These are phyloP conservation scores for Stramonita haemastoma DNA, from an alignment of 2,888 invertebrate genomes.

Conservation along the genomic window DNA sequence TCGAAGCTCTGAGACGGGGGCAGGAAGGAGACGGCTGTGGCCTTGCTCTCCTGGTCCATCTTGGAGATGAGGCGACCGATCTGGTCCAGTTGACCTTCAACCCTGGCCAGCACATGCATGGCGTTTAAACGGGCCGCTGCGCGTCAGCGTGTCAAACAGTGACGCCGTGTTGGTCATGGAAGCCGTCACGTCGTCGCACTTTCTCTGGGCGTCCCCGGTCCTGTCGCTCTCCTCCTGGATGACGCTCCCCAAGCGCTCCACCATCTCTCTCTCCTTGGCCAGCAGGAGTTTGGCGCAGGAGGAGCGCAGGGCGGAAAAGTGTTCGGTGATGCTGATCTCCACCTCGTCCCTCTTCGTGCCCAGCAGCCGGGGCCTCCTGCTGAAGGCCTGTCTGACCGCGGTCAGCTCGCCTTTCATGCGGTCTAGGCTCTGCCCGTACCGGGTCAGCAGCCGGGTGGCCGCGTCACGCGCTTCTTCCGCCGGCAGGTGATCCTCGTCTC, in stretches of 20 bases:
- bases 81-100: conserved; percentile 11
- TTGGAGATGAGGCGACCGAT: not conserved
- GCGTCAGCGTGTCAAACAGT: conserved; percentile 5
- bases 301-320: conserved; percentile 10
- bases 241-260: not conserved
- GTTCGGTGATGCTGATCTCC: not conserved
- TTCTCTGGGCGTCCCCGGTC: not conserved
- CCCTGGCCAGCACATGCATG: not conserved
- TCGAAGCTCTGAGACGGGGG: not conserved
- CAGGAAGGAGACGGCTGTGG: not conserved
- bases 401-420: not conserved
- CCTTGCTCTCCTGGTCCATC: conserved; percentile 12
- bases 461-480: not conserved
- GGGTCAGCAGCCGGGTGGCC: not conserved
- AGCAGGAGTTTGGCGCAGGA: conserved; percentile 13
- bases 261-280: conserved; percentile 28
- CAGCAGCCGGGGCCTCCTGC: conserved; percentile 7
- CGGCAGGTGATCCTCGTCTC: not conserved
- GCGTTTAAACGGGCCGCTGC: conserved; percentile 26
- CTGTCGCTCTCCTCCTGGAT: not conserved
- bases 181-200: conserved; percentile 1
- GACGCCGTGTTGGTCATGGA: conserved; percentile 15
- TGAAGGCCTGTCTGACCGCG: not conserved
- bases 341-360: not conserved
- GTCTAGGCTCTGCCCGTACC: not conserved